Evolutionary conservation across 2,888 invertebrate species (phyloP).

Genomic region (Ditylenchus weischeri): DNA sequence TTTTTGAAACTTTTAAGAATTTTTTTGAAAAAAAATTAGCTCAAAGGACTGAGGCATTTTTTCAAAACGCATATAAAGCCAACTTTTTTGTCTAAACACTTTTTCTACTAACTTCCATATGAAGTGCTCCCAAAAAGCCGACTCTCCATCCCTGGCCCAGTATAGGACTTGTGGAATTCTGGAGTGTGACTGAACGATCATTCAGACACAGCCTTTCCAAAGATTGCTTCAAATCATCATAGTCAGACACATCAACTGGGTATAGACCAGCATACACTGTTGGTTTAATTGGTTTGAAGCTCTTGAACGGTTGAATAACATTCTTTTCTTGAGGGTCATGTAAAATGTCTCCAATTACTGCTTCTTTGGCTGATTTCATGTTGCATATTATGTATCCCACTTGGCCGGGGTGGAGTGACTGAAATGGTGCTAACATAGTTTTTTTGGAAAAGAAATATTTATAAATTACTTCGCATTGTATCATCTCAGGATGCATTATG

Average conservation of each 20-base stretch:
- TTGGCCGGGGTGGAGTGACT: conserved; percentile 73
- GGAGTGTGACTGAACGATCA: conserved; percentile 84
- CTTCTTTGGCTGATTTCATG: conserved; percentile 68
- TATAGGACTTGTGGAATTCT: conserved; percentile 67
- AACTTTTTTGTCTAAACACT: no score
- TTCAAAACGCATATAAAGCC: no score
- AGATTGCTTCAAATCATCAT: conserved; percentile 67
- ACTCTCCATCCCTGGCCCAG: conserved; percentile 64
- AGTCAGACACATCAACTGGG: conserved; percentile 72
- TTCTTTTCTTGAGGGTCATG: conserved; percentile 65
- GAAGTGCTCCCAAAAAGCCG: conserved; percentile 61
- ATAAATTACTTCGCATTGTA: conserved; percentile 28
- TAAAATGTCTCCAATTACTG: conserved; percentile 53
- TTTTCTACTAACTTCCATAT: conserved; percentile 63
- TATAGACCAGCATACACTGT: conserved; percentile 84
- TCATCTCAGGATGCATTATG: conserved; percentile 71
- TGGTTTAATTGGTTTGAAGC: conserved; percentile 72
- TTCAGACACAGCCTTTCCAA: conserved; percentile 88
- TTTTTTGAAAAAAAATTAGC: no score
- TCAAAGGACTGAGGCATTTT: no score
- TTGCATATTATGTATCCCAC: conserved; percentile 83
- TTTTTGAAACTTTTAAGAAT: no score
- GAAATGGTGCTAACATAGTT: conserved; percentile 10
- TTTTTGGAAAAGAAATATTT: background rate
- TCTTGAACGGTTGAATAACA: conserved; percentile 66